Evolutionary conservation across 2,113 vertebrate species (phyloP).

Genomic region (Macrotus californicus): DNA sequence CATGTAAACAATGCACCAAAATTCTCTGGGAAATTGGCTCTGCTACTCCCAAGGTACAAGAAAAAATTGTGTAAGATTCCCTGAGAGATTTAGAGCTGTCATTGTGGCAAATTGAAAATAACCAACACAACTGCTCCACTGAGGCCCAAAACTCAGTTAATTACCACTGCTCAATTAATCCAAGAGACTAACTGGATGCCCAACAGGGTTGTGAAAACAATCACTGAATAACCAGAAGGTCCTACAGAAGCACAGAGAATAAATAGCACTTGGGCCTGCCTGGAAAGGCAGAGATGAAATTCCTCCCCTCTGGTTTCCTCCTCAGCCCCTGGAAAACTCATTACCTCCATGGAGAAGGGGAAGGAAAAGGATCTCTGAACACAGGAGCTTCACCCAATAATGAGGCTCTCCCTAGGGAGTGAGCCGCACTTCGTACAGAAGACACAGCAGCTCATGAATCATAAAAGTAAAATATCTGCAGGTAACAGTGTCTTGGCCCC

Average conservation of each 20-base stretch:
- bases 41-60: background rate
- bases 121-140: background rate
- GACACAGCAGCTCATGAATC: background rate
- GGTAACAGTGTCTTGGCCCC: background rate
- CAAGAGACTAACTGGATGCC: conserved; percentile 35
- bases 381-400: background rate
- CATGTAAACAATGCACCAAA: conserved; percentile 19
- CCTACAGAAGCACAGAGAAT: conserved; percentile 24
- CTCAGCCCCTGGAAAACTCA: background rate
- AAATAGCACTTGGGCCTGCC: background rate
- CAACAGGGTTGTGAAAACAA: conserved; percentile 43
- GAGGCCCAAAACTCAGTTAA: conserved; percentile 33
- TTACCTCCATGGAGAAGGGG: background rate
- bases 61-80: background rate
- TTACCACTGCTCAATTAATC: conserved; percentile 57
- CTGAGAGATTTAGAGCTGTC: conserved; percentile 19
- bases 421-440: background rate
- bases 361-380: background rate
- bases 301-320: background rate
- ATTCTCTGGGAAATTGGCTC: conserved; percentile 15
- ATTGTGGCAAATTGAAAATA: conserved; percentile 37
- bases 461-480: background rate
- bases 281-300: background rate
- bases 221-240: conserved; percentile 46
- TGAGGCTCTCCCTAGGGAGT: background rate